Base-by-base conservation (phyloP, 2,797 vertebrate genomes). In the Decapterus maruadsi region DNA sequence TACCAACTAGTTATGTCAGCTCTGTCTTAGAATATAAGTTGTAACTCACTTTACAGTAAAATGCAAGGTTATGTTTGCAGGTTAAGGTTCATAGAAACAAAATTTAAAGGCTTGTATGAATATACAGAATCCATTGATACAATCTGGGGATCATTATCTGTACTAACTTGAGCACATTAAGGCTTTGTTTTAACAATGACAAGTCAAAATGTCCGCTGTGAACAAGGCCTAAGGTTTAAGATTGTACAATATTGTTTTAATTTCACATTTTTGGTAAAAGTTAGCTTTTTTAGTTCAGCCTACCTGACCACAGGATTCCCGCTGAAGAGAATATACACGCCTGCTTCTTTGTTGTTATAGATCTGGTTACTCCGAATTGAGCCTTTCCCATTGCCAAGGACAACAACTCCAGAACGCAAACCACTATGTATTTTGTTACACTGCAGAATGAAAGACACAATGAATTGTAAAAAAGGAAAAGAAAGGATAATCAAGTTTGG, bases 321-420 rank as follows among this genome's bases (percentile, higher is more conserved):
- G 0, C 97, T 96, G 91, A 96, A 97, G 69, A 98, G 94, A 89
- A 98, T 96, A 88, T 98, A 98, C 88, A 98, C 96, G 74, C 97
- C 98, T n/a, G 97, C 97, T 85, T 99, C 97, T 90, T 97, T 97
- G 93, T 99, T 99, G 89, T 97, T 96, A 78, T 96, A 97, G 93
- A 98, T 98, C 86, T 95, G 95, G 93, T 98, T 98, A 94, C 96
- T 97, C 72, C 95, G 95, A 92, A 98, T 96, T 89, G 96, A 92
- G 80, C 97, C 97, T 94, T 95, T 98, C 68, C 97, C 97, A 59
- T 97, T 97, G 89, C 97, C 97, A 83, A 97, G 95, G 77, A 98
- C 94, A 64, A 98, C 97, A 67, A 97, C 95, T 78, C 97, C 97
- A 1, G 97, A 98, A 78, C 96, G 96, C 91, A 97, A 94, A 87